Evolutionary conservation across 1,140 invertebrate species (phyloP), one percentile per base, ranked within the genome.

Genomic region (Aporrectodea caliginosa): DNA sequence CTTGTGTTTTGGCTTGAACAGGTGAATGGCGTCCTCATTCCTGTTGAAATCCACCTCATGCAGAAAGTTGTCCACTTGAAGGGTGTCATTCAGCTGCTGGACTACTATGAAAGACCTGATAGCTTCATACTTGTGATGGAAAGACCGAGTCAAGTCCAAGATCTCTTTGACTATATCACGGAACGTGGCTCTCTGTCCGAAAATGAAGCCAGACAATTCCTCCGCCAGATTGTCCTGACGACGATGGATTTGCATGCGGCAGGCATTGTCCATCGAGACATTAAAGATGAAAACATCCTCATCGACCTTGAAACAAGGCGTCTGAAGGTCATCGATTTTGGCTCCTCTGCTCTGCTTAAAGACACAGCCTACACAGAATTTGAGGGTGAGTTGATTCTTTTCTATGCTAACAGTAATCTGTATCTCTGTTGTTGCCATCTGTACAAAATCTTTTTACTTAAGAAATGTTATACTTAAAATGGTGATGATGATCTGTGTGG

Each of bases 161-260:
- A 93, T 84, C 87, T 93, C 69, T 93, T 92, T 84, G 92, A 93
- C 85, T 92, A 91, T 84, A 93, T 93, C 79, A 91, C 91, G n/a
- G 91, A 92, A 84, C 89, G 90, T 80, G 90, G 90, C 32, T 87
- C 89, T 43, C 84, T 93, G 1, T 87, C 88, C 32, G 91, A 93
- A 84, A 83, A 87, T 29, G 82, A 90, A 33, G 91, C 91, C 12
- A 87, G 90, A 77, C 83, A 88, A 29, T 91, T 92, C 83, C 91
- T 92, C 82, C 80, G 85, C 72, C 90, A 90, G 85, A 86, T 90
- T 77, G 84, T 90, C 2, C 84, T 86, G 29, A 87, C 88, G 30
- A 83, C 89, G 0, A 82, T 84, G 35, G 84, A 83, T 68, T 85
- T 90, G 81, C 86, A 88, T 73, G 83, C 84, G 83, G 80, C 82